Percentiles rank a stretch among this genome's conserved stretches.
Evolutionary conservation across 2,113 vertebrate genomes (phyloP).

Genomic region (Dasyprocta punctata): DNA sequence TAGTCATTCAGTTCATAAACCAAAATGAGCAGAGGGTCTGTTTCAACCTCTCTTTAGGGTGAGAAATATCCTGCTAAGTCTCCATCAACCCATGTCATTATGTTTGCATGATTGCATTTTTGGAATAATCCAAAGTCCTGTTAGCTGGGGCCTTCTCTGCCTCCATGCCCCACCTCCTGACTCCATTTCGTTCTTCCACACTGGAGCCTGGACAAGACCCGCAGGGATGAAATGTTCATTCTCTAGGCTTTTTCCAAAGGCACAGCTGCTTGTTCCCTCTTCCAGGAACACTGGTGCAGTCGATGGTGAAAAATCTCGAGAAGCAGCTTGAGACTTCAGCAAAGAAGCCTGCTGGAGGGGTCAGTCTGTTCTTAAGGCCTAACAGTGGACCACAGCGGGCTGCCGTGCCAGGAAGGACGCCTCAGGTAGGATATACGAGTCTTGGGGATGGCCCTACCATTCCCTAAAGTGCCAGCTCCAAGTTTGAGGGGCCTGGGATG

Average conservation of each 20-base stretch:
- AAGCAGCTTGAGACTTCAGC: conserved; percentile 60
- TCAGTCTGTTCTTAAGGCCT: conserved; percentile 56
- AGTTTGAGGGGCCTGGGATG: neutral
- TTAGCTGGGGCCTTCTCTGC: neutral
- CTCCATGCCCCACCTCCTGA: neutral
- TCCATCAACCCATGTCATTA: fast-evolving
- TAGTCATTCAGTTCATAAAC: neutral
- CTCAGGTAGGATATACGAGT: conserved; percentile 54
- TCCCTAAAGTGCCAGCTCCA: neutral
- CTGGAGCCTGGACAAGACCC: neutral
- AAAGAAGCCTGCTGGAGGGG: conserved; percentile 69
- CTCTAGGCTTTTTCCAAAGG: neutral
- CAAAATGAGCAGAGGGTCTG: neutral
- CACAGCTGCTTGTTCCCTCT: neutral
- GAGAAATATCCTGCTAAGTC: neutral
- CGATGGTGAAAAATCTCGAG: conserved; percentile 75
- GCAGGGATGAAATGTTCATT: neutral
- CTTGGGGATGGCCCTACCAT: neutral
- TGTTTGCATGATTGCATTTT: neutral
- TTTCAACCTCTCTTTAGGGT: neutral
- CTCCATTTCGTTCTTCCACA: neutral
- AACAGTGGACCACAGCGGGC: neutral
- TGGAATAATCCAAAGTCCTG: neutral
- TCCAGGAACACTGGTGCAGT: conserved; percentile 81
- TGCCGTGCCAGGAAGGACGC: neutral